Conservation (phyloP, 2,888 invertebrate species). For the Cylloceria caligata region DNA sequence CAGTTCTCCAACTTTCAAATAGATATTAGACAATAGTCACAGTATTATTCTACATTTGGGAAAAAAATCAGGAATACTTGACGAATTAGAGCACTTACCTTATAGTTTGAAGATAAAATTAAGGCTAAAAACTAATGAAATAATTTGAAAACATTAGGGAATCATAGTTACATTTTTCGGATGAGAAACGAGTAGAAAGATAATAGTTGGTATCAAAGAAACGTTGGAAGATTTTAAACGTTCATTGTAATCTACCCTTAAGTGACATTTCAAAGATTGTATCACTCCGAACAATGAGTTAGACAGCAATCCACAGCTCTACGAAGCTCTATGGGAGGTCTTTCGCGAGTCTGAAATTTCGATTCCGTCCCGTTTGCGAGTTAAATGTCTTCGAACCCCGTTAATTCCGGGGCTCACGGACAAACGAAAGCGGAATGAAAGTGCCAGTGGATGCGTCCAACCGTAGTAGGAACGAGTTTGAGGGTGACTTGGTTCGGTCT, state of each 20-base stretch:
- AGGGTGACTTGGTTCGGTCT: slow-evolving; percentile 47
- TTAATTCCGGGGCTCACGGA: slow-evolving; percentile 64
- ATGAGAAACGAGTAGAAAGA: background rate
- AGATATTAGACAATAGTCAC: too few relatives aligned
- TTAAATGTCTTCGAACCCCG: slow-evolving; percentile 62
- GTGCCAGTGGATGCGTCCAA: slow-evolving; percentile 61
- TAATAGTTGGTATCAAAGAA: background rate
- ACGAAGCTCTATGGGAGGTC: background rate
- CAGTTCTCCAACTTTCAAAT: too few relatives aligned
- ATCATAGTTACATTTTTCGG: background rate
- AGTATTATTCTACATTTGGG: too few relatives aligned
- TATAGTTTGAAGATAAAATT: too few relatives aligned
- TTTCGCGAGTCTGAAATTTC: slow-evolving; percentile 54
- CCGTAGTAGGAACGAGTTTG: slow-evolving; percentile 52
- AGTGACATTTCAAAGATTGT: background rate
- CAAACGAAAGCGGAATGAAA: slow-evolving; percentile 66
- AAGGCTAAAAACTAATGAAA: too few relatives aligned
- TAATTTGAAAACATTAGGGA: background rate
- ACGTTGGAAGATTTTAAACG: background rate
- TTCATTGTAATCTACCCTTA: background rate
- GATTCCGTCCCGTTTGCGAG: slow-evolving; percentile 58
- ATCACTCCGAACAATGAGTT: background rate
- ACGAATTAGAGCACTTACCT: background rate
- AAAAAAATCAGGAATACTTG: too few relatives aligned
- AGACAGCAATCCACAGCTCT: background rate